Evolutionary conservation across 2,797 vertebrate genomes (phyloP), one percentile per base, ranked within the genome.

Genomic region (Sebastes vulpes): DNA sequence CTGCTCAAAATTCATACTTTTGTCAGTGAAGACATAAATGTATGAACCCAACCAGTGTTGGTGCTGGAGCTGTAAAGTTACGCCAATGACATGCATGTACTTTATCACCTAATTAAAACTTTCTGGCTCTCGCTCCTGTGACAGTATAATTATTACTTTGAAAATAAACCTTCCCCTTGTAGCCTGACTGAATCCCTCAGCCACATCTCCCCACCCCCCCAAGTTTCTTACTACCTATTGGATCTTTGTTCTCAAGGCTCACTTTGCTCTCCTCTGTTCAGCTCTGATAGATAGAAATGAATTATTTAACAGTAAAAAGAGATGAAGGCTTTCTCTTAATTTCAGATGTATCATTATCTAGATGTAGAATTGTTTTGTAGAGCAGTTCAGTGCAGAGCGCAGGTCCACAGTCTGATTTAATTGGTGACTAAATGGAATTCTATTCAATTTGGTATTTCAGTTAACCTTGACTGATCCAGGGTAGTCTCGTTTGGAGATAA

Each of bases 81-180:
- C 65, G 38, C 66, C 31, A 64, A 16, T 72, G 70, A 73, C 64
- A 81, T 72, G 48, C 70, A 50, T 79, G 63, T 74, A 72, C 59
- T 86, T 70, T 77, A 85, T 80, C 68, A 64, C 46, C 80, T 83
- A 73, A 92, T 93, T 90, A 90, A 92, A 86, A 89, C 66, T 71
- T 83, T 74, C 77, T 84, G 70, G 50, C 65, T 84, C 53, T 66
- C 25, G 14, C 69, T 71, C 20, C 59, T 79, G 16, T 83, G 90
- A 91, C 87, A 89, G 63, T 60, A 70, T 95, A 92, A 95, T 93
- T 87, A 90, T 83, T 42, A 81, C 81, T 84, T 90, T 83, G 60
- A 87, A 83, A 87, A 83, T 84, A 79, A 85, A 81, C 69, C 56
- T 87, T 78, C 65, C 68, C 66, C 54, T 53, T 71, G 50, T 60